A percentile compares a stretch with the other conserved stretches of the same genome.
Conservation (phyloP, 2,113 vertebrate species). For the Toxostoma redivivum region DNA sequence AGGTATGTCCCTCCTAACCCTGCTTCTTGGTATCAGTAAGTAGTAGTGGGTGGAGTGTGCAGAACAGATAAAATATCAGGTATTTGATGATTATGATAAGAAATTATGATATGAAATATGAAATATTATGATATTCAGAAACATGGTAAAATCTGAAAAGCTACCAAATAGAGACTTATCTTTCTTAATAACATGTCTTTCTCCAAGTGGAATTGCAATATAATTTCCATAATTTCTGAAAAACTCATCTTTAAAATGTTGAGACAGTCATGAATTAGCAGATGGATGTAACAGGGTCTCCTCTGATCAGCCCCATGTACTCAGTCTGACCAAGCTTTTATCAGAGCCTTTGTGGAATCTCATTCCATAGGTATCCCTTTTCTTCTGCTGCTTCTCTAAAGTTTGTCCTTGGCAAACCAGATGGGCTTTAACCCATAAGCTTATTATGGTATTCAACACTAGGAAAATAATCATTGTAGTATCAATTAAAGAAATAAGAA, state of each 20-base stretch:
- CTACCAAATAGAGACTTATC: background rate
- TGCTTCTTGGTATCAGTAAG: background rate
- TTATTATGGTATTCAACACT: background rate
- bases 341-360: background rate
- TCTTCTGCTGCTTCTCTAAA: background rate
- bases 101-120: no score
- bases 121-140: background rate
- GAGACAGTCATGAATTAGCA: background rate
- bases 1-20: background rate
- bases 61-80: background rate
- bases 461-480: background rate
- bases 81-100: background rate
- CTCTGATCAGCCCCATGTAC: background rate
- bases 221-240: background rate
- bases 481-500: constrained; percentile 3
- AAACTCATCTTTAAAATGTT: background rate
- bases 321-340: background rate
- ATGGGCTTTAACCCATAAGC: background rate
- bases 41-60: background rate
- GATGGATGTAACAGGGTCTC: fast-evolving
- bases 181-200: background rate
- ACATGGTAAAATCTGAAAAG: background rate
- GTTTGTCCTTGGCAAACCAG: background rate
- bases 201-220: background rate
- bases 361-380: background rate